These are phyloP conservation scores for Cinclus cinclus DNA, from an alignment of 2,113 vertebrate species.

Conservation along the genomic window DNA sequence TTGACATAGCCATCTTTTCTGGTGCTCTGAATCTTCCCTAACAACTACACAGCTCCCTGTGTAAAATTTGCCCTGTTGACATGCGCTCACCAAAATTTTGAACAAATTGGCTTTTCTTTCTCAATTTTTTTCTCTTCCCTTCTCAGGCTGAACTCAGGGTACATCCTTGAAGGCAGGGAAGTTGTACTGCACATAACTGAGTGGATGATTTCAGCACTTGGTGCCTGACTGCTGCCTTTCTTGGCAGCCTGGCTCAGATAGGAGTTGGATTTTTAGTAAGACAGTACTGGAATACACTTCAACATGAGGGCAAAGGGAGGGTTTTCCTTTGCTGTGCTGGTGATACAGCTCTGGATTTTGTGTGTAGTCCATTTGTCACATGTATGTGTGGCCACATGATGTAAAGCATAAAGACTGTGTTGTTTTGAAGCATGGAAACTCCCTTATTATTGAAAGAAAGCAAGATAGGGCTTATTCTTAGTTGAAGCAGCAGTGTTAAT, in stretches of 20 bases:
- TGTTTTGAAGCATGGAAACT: background rate
- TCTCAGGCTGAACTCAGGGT: background rate
- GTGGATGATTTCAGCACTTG: background rate
- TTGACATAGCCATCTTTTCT: background rate
- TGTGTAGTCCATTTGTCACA: background rate
- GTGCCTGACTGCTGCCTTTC: background rate
- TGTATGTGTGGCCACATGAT: background rate
- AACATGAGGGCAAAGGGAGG: background rate
- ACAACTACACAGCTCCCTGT: background rate
- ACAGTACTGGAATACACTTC: rapidly evolving
- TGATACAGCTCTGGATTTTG: background rate
- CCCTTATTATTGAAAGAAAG: background rate
- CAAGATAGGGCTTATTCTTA: background rate
- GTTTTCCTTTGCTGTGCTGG: background rate
- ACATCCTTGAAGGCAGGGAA: background rate
- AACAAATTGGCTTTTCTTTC: background rate
- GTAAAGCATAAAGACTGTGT: background rate
- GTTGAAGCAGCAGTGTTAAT: background rate
- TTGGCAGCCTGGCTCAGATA: background rate
- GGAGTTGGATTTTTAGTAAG: background rate
- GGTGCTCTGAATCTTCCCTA: constrained; percentile 23
- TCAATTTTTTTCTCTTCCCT: background rate
- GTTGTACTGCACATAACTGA: background rate
- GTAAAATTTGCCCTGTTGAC: background rate
- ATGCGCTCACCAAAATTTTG: background rate